Evolutionary conservation across 2,797 vertebrate species (phyloP).

Genomic region (Momotus momota): DNA sequence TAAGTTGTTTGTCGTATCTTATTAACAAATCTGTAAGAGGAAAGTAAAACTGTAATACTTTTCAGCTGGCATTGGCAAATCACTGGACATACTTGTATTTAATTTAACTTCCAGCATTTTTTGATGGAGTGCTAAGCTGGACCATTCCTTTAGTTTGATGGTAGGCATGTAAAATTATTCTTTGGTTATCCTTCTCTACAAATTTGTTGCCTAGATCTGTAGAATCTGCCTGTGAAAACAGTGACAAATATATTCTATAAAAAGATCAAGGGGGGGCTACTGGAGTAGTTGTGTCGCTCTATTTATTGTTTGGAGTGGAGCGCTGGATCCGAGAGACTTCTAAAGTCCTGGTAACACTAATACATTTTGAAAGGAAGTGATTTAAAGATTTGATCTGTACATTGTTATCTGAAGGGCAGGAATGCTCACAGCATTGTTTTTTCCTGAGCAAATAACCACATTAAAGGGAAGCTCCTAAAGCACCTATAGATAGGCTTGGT

Average conservation of each 20-base stretch:
- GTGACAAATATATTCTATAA: not conserved
- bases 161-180: not conserved
- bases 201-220: not conserved
- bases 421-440: slow-evolving; percentile 41
- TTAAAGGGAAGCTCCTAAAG: slow-evolving; percentile 37
- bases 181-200: not conserved
- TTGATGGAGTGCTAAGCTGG: not conserved
- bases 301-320: slow-evolving; percentile 22
- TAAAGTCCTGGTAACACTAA: not conserved
- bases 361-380: slow-evolving; percentile 11
- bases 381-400: slow-evolving; percentile 33
- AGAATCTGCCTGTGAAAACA: not conserved
- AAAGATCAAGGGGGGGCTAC: slow-evolving; percentile 1
- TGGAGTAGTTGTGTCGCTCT: not conserved
- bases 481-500: not conserved
- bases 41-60: not conserved
- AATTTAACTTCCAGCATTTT: not conserved
- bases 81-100: not conserved
- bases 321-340: not conserved
- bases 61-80: not conserved
- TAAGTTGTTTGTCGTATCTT: not conserved
- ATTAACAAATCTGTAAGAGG: not conserved
- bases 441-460: slow-evolving; percentile 7
- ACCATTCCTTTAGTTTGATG: not conserved
- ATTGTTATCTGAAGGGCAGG: not conserved